Evolutionary conservation across 1,140 invertebrate species (phyloP).

Genomic region (Drosophila chauvacae): DNA sequence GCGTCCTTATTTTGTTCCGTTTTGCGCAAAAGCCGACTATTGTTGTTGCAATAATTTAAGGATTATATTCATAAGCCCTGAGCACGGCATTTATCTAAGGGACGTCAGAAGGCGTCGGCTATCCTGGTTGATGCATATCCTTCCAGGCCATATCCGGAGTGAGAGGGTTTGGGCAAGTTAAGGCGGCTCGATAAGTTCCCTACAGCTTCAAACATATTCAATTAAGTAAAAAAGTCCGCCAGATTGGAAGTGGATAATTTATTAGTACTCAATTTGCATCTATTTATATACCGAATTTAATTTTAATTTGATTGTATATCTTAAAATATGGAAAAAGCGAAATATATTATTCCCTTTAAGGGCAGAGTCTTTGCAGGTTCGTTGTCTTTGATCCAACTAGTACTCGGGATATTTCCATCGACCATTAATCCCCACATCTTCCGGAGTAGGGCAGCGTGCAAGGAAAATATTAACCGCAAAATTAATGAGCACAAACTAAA

Average conservation of each 20-base stretch:
- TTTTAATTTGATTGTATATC: neutral
- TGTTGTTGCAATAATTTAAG: constrained; percentile 79
- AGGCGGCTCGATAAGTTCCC: neutral
- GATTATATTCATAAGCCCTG: constrained; percentile 80
- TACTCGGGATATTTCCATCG: neutral
- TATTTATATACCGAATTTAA: neutral
- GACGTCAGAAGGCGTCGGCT: constrained; percentile 29
- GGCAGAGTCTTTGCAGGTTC: neutral
- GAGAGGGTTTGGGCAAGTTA: neutral
- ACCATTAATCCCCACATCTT: constrained; percentile 18
- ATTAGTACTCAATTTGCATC: no score
- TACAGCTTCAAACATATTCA: neutral
- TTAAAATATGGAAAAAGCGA: no score
- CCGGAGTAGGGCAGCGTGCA: constrained; percentile 31
- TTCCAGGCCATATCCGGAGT: neutral
- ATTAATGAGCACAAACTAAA: constrained; percentile 78
- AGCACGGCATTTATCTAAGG: constrained; percentile 63
- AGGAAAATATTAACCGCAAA: constrained; percentile 63
- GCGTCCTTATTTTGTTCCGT: constrained; percentile 56
- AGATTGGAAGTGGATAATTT: neutral
- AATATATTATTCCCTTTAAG: no score
- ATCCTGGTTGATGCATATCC: constrained; percentile 21
- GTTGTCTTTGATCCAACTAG: neutral
- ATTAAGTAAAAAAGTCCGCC: no score
- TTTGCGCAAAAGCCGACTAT: constrained; percentile 47